A percentile compares a stretch with the other conserved stretches of the same genome.
phyloP scores from a whole-genome alignment of 2,113 vertebrate genomes.

The Pteronura brasiliensis region DNA sequence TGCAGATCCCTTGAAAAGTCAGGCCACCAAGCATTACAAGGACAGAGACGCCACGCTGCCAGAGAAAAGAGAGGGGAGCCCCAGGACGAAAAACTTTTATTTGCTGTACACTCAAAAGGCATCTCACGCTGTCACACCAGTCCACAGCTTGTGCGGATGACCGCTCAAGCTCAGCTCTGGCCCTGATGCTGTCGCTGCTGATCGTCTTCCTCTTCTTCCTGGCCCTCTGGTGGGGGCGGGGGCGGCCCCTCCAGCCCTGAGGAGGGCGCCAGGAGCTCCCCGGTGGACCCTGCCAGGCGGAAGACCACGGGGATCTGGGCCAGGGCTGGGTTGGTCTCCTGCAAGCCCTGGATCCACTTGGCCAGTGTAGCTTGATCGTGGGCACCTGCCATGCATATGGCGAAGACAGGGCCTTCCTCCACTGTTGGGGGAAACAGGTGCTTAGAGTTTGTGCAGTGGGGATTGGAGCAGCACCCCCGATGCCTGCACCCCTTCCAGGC shows the following conservation, averaged over 20 bases:
- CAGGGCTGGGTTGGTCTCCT: slow-evolving; percentile 88
- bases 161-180: slow-evolving; percentile 33
- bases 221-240: background rate
- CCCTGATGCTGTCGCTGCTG: background rate
- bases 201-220: slow-evolving; percentile 1
- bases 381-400: slow-evolving; percentile 88
- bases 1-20: background rate
- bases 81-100: slow-evolving; percentile 9
- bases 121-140: background rate
- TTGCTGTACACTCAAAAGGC: background rate
- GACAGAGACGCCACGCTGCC: background rate
- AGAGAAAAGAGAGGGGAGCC: background rate
- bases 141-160: background rate
- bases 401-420: slow-evolving; percentile 90
- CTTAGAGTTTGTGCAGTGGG: background rate
- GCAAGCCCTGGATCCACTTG: slow-evolving; percentile 91
- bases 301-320: slow-evolving; percentile 88
- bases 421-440: slow-evolving; percentile 78
- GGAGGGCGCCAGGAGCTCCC: slow-evolving; percentile 68
- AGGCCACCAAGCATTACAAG: background rate
- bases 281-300: slow-evolving; percentile 79
- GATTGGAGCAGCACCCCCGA: background rate
- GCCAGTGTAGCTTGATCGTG: slow-evolving; percentile 88
- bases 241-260: background rate
- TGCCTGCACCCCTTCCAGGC: background rate